phyloP scores from a whole-genome alignment of 2,113 vertebrate species.

The Neolamprologus fasciatus region DNA sequence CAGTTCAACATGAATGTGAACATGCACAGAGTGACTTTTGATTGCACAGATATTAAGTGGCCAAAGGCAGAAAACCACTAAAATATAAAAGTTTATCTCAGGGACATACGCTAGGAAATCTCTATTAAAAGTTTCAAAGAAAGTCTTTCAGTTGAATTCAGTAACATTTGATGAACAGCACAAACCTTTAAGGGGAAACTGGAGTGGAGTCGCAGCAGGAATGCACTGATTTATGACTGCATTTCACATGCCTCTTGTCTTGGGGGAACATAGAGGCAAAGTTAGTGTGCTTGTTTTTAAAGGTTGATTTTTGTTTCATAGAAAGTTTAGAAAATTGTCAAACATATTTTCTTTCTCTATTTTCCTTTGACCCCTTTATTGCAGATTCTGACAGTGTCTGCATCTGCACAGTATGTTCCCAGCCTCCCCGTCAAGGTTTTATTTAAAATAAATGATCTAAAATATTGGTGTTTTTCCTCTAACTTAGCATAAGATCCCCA shows the following conservation, averaged over 20 bases:
- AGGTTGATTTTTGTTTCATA: background rate
- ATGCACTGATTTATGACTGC: background rate
- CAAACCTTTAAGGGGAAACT: background rate
- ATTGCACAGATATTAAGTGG: background rate
- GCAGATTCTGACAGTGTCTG: background rate
- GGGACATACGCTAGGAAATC: background rate
- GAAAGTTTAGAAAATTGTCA: background rate
- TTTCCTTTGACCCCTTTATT: background rate
- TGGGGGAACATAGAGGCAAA: background rate
- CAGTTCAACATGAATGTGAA: background rate
- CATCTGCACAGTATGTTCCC: background rate
- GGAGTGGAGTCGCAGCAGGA: background rate
- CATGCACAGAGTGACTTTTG: background rate
- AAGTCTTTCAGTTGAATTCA: background rate
- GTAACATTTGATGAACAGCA: background rate
- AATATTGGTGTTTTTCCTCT: fast-evolving
- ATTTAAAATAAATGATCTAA: background rate
- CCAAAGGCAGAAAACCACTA: background rate
- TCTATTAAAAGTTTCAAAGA: background rate
- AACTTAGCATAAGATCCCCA: background rate
- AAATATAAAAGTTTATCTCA: background rate
- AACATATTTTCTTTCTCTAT: background rate
- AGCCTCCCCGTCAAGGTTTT: background rate
- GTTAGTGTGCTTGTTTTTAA: background rate
- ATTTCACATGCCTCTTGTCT: background rate